Base-by-base conservation (phyloP, 2,888 invertebrate genomes). In the Cephonodes hylas region DNA sequence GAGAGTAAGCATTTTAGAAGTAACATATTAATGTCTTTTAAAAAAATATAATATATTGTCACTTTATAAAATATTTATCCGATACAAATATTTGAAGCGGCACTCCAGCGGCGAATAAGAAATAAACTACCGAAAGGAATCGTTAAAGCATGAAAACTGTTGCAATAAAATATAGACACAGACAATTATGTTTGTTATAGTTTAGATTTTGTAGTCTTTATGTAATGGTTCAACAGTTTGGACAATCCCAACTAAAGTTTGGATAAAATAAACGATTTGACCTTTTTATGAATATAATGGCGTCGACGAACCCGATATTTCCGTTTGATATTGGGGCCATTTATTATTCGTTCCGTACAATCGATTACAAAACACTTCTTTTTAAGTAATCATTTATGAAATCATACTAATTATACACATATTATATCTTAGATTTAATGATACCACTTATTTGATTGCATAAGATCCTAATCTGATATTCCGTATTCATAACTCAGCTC, bases 271-370 rank as follows among this genome's bases (percentile, higher is more conserved):
- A 78, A 73, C 73, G 73, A 75, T 76, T 71, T 78, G 80, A 85
- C 85, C 86, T 86, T 84, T 83, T 77, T 85, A 83, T 84, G 80
- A 86, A 84, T 84, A 86, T 84, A 86, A 85, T 83, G 81, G 81
- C 77, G 76, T 71, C 80, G 80, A 81, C 80, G 81, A 83, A 88
- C 83, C 75, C 80, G 83, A 87, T 87, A 85, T 85, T 87, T 89
- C 89, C 88, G 89, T 84, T 88, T 79, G 78, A 85, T 85, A 81
- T 83, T 80, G 80, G 78, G 64, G 73, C 76, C 81, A 79, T 81
- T 81, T 82, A 82, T 80, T 81, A 82, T 82, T 79, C 79, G 69
- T 71, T 73, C 64, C 66, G 81, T 83, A 81, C 80, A 80, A 69
- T 80, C 77, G 72, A 68, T 72, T 67, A 79, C 79, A 82, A 72